A percentile compares a stretch with the other conserved stretches of the same genome.
These are phyloP conservation scores for Scartelaos histophorus DNA, from an alignment of 2,113 vertebrate genomes.

Conservation along the genomic window DNA sequence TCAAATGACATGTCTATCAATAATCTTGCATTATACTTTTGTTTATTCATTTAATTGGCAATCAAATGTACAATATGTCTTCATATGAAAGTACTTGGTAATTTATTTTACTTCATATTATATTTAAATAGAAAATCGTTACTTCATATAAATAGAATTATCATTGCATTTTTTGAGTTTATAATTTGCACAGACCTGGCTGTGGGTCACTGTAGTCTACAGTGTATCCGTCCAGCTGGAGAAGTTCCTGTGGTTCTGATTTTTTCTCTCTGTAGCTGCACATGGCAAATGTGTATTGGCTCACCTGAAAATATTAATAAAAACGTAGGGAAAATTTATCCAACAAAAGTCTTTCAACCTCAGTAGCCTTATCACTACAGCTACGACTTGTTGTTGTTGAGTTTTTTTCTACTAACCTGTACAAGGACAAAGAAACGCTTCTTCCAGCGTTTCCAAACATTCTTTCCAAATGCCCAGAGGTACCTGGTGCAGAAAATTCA, in stretches of 20 bases:
- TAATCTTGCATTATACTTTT: too few relatives aligned
- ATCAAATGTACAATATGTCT: neutral
- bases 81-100: too few relatives aligned
- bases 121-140: neutral
- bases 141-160: neutral
- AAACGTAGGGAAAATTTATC: neutral
- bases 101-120: neutral
- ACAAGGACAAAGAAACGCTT: constrained; percentile 99
- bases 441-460: constrained; percentile 99
- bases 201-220: constrained; percentile 99
- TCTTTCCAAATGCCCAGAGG: constrained; percentile 99
- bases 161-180: neutral
- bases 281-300: constrained; percentile 99
- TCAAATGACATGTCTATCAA: too few relatives aligned
- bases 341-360: neutral
- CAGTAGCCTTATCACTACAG: neutral
- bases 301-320: constrained; percentile 82
- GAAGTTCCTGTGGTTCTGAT: constrained; percentile 95
- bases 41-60: too few relatives aligned
- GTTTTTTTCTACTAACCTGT: constrained; percentile 80
- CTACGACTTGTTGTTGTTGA: neutral
- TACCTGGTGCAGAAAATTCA: constrained; percentile 78
- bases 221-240: constrained; percentile 97
- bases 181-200: constrained; percentile 82
- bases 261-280: constrained; percentile 99